These are phyloP conservation scores for Druceiella hillmani DNA, from an alignment of 2,888 invertebrate genomes.

Conservation along the genomic window DNA sequence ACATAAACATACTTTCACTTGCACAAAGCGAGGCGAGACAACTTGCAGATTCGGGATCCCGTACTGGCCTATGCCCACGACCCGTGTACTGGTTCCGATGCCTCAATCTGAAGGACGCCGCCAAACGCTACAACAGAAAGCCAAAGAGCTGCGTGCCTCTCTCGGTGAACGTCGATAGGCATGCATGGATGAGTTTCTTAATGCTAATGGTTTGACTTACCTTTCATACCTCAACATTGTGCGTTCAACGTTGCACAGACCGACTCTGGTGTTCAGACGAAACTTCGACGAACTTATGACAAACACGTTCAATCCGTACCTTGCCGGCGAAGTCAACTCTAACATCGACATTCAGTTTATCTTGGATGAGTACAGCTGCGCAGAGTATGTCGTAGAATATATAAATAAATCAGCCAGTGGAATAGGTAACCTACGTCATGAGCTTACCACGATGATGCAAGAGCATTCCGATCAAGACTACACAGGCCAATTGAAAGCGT, in stretches of 20 bases:
- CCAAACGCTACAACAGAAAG: conserved; percentile 25
- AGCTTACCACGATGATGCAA: conserved; percentile 27
- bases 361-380: conserved; percentile 28
- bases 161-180: conserved; percentile 26
- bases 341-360: conserved; percentile 29
- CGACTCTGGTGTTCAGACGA: conserved; percentile 23
- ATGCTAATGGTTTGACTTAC: conserved; percentile 26
- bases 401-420: conserved; percentile 21
- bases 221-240: conserved; percentile 27
- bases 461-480: conserved; percentile 31
- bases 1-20: conserved; percentile 29
- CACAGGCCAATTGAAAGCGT: conserved; percentile 26
- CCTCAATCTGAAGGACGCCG: conserved; percentile 28
- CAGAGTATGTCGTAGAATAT: no score
- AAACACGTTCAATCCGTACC: conserved; percentile 31
- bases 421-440: conserved; percentile 28
- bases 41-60: conserved; percentile 29
- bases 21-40: conserved; percentile 28
- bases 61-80: conserved; percentile 29
- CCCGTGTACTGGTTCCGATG: conserved; percentile 29
- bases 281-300: conserved; percentile 29
- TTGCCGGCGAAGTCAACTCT: conserved; percentile 27
- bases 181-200: conserved; percentile 28
- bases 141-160: conserved; percentile 26
- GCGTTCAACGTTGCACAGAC: conserved; percentile 27